Base-by-base conservation (phyloP, 2,888 invertebrate species). In the Volucella zonaria region DNA sequence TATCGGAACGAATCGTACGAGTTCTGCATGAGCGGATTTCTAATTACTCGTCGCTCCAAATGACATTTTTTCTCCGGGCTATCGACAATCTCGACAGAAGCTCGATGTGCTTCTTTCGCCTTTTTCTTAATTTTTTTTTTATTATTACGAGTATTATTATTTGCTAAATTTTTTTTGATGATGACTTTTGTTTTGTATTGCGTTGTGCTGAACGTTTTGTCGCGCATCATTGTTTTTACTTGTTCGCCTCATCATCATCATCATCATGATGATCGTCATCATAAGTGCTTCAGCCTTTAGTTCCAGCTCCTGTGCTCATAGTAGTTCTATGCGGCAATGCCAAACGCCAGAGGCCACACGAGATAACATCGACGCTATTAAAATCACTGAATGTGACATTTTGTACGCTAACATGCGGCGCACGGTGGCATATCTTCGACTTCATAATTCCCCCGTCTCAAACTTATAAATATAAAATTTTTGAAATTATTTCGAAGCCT, bases 1-100 rank as follows among this genome's bases (percentile, higher is more conserved):
- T 87, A 87, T 87, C 86, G 79, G 80, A 86, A 86, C 87, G 87
- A 56, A 87, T 88, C 87, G 86, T 87, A 86, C 87, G 87, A 87
- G 88, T 88, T 87, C 68, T 82, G 88, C 87, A 87, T 88, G 88
- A 87, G 82, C 51, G 87, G 76, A 47, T 86, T 82, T 83, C 87
- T 88, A 88, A 88, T 88, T 88, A 87, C 87, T 83, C 87, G 85
- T 85, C 85, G 85, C 83, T 83, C 79, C 40, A 67, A 80, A 85
- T 85, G 79, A 58, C 79, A 79, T 83, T 76, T 75, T 74, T 83
- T 70, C 68, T 40, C 42, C 62, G 71, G 71, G 76, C 83, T 85
- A 80, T 85, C 81, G 76, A 68, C 76, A 81, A 81, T 81, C 81
- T 85, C 73, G 61, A 75, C 74, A 54, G 70, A 80, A 71, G 59